Evolutionary conservation across 2,888 invertebrate genomes (phyloP), one percentile per base, ranked within the genome.

Genomic region (Chironomus riparius): DNA sequence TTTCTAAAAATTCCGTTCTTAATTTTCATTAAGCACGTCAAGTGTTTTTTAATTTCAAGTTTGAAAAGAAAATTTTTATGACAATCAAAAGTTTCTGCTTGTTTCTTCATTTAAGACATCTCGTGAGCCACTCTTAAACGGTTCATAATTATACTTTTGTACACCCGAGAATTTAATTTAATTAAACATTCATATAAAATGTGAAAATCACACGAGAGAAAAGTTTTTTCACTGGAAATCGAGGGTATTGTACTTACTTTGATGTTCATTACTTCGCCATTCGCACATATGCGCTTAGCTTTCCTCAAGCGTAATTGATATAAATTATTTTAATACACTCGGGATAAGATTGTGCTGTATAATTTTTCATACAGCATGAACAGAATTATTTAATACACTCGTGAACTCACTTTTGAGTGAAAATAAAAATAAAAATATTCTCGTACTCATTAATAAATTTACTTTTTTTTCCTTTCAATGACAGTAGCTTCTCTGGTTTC

Each of bases 151-250:
- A 62, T 38, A 74, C 56, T 61, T 70, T 47, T n/a, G 28, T 76
- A 38, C 38, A 38, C 70, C 61, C 62, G 70, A 61, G 72, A 38
- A 61, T 70, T 74, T 68, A 74, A 76, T 70, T 70, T 70, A 70
- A 70, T 70, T 70, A 47, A 65, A 73, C 38, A 71, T 69, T 68
- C 65, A 18, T 48, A n/a, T 21, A 22, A 38, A 21, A n/a, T 18
- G 65, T 28, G 5, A 18, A 47, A 38, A 38, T 38, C 38, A 38
- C 38, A 38, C 10, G 38, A 38, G 28, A 28, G 70, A 21, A 70
- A 47, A 15, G 15, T 70, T 70, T 28, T 12, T 50, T 13, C 3
- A 3, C 5, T 3, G 28, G 5, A 28, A 28, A 4, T 28, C 4
- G 38, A 10, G 38, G 10, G 38, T 38, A 38, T 2, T 38, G 38